These are phyloP conservation scores for Elysia chlorotica DNA, from an alignment of 1,140 invertebrate species.

Conservation along the genomic window DNA sequence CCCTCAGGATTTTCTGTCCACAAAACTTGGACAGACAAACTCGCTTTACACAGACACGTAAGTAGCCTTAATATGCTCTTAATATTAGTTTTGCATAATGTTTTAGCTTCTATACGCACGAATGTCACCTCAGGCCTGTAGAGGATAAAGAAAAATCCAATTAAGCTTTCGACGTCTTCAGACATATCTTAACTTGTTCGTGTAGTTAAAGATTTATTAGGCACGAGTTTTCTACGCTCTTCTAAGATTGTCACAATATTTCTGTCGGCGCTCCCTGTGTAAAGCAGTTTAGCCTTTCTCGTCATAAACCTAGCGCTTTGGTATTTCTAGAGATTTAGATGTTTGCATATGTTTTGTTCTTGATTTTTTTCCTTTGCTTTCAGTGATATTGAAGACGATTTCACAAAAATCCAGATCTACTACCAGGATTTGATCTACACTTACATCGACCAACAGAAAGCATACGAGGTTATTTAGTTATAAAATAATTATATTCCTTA, in stretches of 20 bases:
- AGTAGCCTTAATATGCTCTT: neutral
- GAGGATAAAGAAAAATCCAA: neutral
- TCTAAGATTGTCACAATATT: no score
- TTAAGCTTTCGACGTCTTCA: neutral
- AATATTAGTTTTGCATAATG: neutral
- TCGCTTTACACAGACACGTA: neutral
- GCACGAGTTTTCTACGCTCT: no score
- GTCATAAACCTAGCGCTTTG: no score
- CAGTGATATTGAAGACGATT: conserved; percentile 35
- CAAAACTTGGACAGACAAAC: conserved; percentile 5
- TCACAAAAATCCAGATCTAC: conserved; percentile 45
- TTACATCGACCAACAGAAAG: conserved; percentile 42
- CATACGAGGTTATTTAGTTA: conserved; percentile 52
- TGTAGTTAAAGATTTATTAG: no score
- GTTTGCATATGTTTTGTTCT: no score
- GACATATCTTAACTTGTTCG: no score
- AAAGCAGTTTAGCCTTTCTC: no score
- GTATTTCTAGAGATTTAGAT: no score
- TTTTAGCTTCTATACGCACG: neutral
- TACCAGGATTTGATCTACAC: conserved; percentile 42
- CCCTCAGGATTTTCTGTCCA: neutral
- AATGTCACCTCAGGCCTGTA: no score
- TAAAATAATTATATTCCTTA: no score
- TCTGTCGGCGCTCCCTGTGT: no score
- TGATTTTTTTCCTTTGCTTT: conserved; percentile 3